phyloP scores from a whole-genome alignment of 92 coral and sea anemone species.

The Nematostella vectensis region DNA sequence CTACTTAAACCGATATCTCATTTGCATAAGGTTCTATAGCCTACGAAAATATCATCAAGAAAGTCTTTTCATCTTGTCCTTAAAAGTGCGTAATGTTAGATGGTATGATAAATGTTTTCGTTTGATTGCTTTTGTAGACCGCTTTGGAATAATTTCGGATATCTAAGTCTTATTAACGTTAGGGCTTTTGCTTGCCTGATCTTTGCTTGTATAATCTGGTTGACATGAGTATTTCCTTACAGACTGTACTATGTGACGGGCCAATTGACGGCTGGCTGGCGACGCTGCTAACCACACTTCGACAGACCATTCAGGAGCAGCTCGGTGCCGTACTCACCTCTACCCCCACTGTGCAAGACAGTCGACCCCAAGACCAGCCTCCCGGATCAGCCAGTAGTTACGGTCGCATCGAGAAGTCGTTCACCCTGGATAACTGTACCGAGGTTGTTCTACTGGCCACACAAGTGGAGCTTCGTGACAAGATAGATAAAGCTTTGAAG shows the following conservation, averaged over 20 bases:
- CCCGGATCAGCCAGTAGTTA: conserved; percentile 36
- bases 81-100: no score
- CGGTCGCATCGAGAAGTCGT: conserved; percentile 41
- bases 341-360: conserved; percentile 9
- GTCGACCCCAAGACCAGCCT: conserved; percentile 25
- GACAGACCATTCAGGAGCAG: conserved; percentile 67
- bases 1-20: no score
- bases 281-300: conserved; percentile 42
- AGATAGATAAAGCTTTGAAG: conserved; percentile 52
- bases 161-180: no score
- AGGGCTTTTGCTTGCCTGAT: no score
- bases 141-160: no score
- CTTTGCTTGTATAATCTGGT: no score
- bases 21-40: no score
- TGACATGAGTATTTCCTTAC: no score
- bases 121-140: no score
- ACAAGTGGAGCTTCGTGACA: conserved; percentile 65
- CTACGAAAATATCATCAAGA: no score
- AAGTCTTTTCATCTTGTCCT: no score
- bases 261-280: conserved; percentile 87
- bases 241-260: conserved; percentile 91
- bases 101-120: no score
- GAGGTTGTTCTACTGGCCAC: conserved; percentile 73
- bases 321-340: conserved; percentile 38
- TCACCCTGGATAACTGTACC: conserved; percentile 52